A percentile compares a stretch with the other conserved stretches of the same genome.
Evolutionary conservation across 2,888 invertebrate genomes (phyloP).

Genomic region (Eupithecia subumbrata): DNA sequence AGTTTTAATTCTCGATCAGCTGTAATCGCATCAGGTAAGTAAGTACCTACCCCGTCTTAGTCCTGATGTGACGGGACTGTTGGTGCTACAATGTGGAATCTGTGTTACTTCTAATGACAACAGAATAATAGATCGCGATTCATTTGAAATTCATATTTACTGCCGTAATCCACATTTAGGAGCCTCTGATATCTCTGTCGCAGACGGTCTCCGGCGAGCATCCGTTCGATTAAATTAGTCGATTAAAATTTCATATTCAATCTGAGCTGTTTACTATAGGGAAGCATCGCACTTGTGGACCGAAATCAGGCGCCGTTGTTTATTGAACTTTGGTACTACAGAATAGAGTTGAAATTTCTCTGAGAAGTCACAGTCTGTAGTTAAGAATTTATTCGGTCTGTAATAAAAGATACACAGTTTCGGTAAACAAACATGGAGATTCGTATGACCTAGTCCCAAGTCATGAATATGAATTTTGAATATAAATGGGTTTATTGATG

Average conservation of each 20-base stretch:
- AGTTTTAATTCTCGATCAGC: background rate
- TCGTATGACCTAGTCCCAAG: slow-evolving; percentile 6
- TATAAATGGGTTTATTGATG: slow-evolving; percentile 25
- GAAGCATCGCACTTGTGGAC: slow-evolving; percentile 65
- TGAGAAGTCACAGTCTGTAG: slow-evolving; percentile 31
- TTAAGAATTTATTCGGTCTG: slow-evolving; percentile 61
- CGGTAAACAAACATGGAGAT: slow-evolving; percentile 44
- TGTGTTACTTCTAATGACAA: background rate
- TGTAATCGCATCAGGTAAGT: background rate
- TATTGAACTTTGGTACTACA: slow-evolving; percentile 39
- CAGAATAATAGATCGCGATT: slow-evolving; percentile 6
- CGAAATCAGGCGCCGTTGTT: slow-evolving; percentile 36
- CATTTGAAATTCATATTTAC: slow-evolving; percentile 40
- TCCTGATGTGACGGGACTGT: background rate
- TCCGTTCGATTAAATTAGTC: slow-evolving; percentile 87
- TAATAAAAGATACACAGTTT: slow-evolving; percentile 56
- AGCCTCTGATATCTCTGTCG: slow-evolving; percentile 63
- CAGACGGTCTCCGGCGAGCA: slow-evolving; percentile 57
- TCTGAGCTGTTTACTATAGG: slow-evolving; percentile 87
- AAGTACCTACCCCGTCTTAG: background rate
- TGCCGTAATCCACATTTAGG: slow-evolving; percentile 45
- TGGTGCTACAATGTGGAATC: background rate
- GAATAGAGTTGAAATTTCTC: slow-evolving; percentile 39
- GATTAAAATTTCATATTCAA: slow-evolving; percentile 93
- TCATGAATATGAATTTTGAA: slow-evolving; percentile 5